These are phyloP conservation scores for Danio tinwini DNA, from an alignment of 2,797 vertebrate species.

Conservation along the genomic window DNA sequence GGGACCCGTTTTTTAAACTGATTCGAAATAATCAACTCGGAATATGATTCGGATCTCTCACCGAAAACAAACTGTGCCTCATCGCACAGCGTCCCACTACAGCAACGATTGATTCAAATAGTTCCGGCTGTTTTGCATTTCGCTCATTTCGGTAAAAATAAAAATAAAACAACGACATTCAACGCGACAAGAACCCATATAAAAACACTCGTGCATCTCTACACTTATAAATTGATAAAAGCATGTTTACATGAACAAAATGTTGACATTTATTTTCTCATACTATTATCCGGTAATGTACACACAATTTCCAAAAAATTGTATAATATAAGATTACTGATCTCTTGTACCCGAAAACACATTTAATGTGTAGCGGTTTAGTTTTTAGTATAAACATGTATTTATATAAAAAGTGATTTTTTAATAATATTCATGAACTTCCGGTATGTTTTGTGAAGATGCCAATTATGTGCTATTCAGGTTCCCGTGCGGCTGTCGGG, in stretches of 20 bases:
- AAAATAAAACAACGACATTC: neutral
- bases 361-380: too few relatives aligned
- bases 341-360: neutral
- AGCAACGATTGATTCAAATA: slow-evolving; percentile 51
- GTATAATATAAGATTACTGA: neutral
- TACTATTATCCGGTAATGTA: neutral
- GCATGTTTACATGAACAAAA: neutral
- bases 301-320: neutral
- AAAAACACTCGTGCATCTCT: neutral
- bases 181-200: neutral
- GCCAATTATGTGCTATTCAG: slow-evolving; percentile 75
- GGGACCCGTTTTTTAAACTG: neutral
- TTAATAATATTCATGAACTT: slow-evolving; percentile 45
- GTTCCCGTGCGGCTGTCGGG: slow-evolving; percentile 73
- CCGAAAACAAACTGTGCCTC: slow-evolving; percentile 64
- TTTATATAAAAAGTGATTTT: neutral
- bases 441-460: slow-evolving; percentile 64
- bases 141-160: neutral
- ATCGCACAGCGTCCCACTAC: slow-evolving; percentile 50
- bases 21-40: neutral
- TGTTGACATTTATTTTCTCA: neutral
- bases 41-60: neutral
- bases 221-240: neutral
- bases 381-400: neutral
- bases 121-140: slow-evolving; percentile 30